phyloP scores from a whole-genome alignment of 2,888 invertebrate genomes.

The Drosophila formosana region DNA sequence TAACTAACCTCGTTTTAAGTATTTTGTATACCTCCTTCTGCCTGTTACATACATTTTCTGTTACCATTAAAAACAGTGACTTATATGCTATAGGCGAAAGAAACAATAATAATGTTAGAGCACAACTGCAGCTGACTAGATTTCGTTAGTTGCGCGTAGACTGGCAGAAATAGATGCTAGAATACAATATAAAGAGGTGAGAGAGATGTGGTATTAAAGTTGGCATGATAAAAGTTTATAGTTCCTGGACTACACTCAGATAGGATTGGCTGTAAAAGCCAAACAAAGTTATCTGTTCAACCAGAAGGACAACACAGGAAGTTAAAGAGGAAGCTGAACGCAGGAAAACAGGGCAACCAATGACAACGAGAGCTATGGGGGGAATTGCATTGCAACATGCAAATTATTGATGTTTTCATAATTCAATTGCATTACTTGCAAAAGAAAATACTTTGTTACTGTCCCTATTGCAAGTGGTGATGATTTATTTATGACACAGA shows the following conservation, averaged over 20 bases:
- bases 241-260: conserved; percentile 18
- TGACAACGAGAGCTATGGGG: neutral
- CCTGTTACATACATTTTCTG: no score
- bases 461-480: neutral
- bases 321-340: neutral
- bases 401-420: conserved; percentile 58
- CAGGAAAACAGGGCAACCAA: neutral
- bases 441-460: conserved; percentile 17
- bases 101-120: conserved; percentile 9
- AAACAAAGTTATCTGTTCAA: conserved; percentile 44
- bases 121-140: conserved; percentile 36
- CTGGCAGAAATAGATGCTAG: neutral
- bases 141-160: neutral
- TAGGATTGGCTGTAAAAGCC: conserved; percentile 33
- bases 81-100: no score
- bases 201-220: conserved; percentile 27
- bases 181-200: neutral
- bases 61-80: no score
- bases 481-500: conserved; percentile 20
- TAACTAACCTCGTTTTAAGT: no score
- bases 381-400: conserved; percentile 5
- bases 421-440: conserved; percentile 44
- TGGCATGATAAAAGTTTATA: conserved; percentile 43
- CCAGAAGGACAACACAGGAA: conserved; percentile 28
- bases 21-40: no score